phyloP scores from a whole-genome alignment of 2,797 vertebrate genomes.

The Rhadinocentrus ornatus region DNA sequence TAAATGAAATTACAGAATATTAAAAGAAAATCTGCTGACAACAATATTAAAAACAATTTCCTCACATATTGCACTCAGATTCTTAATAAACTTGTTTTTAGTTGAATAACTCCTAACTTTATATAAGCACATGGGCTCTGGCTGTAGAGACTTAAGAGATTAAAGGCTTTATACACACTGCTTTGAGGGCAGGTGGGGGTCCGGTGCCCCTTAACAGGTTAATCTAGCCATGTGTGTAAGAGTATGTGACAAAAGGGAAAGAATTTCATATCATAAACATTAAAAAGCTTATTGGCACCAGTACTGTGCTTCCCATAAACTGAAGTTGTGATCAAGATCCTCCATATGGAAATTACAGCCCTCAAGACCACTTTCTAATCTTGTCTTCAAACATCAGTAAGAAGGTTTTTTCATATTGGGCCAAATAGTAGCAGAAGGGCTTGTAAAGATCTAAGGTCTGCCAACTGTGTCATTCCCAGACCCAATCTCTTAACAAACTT shows the following conservation, averaged over 20 bases:
- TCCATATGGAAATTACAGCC: constrained; percentile 6
- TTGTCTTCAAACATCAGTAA: constrained; percentile 7
- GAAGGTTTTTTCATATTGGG: constrained; percentile 3
- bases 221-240: constrained; percentile 5
- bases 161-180: not conserved
- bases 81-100: not conserved
- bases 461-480: not conserved
- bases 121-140: not conserved
- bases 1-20: not conserved
- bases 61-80: not conserved
- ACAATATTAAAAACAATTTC: not conserved
- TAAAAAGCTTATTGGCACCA: constrained; percentile 27
- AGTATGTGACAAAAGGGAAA: constrained; percentile 10
- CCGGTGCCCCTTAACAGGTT: not conserved
- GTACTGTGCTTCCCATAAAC: constrained; percentile 15
- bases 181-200: not conserved
- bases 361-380: constrained; percentile 28
- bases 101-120: not conserved
- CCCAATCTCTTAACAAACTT: constrained; percentile 15
- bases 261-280: constrained; percentile 26
- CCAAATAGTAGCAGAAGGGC: not conserved
- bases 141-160: not conserved
- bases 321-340: constrained; percentile 10
- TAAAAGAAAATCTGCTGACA: not conserved
- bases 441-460: not conserved